Percentiles rank a stretch among this genome's conserved stretches.
Conservation (phyloP, 2,113 vertebrate genomes). For the Rhabdomys dilectus region DNA sequence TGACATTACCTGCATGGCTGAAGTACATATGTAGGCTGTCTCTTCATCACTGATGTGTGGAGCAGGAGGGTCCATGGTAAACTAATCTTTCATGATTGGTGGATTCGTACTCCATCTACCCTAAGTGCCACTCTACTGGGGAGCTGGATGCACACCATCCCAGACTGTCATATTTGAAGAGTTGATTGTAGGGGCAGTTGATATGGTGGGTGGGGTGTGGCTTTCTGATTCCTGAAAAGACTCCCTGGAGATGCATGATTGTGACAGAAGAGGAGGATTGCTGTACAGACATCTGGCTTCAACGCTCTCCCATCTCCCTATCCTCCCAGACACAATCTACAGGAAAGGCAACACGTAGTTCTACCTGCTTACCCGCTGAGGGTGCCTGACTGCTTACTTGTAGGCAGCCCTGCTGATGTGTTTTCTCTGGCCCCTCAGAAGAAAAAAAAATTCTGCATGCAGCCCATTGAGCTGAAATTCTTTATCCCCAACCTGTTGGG, state of each 20-base stretch:
- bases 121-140: background rate
- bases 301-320: background rate
- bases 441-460: background rate
- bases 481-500: background rate
- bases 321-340: background rate
- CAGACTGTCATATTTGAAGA: background rate
- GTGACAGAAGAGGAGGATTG: background rate
- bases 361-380: background rate
- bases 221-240: background rate
- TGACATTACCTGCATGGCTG: slow-evolving; percentile 42
- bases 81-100: background rate
- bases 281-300: background rate
- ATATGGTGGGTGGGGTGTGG: background rate
- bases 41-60: background rate
- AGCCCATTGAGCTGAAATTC: background rate
- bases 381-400: background rate
- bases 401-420: fast-evolving
- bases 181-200: background rate
- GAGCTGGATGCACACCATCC: too few relatives aligned
- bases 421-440: background rate
- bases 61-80: background rate
- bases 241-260: background rate
- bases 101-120: background rate
- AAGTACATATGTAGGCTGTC: slow-evolving; percentile 10
- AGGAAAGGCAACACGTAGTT: background rate